phyloP scores from a whole-genome alignment of 2,113 vertebrate species.

The Oceanodroma tethys region DNA sequence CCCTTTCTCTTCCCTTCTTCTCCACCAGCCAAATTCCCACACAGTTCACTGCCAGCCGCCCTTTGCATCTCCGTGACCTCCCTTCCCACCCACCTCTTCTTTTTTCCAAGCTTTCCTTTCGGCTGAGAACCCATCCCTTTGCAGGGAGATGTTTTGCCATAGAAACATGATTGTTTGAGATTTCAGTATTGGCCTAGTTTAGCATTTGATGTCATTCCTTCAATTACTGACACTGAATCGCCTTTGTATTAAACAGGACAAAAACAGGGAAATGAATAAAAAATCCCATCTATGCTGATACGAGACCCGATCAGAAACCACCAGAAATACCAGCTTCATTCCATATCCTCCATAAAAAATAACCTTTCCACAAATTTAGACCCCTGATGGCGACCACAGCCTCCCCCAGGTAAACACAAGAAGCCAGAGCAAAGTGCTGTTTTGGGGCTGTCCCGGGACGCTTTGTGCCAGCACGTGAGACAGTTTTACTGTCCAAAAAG shows the following conservation, averaged over 20 bases:
- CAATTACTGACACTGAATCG: not conserved
- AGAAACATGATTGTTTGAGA: not conserved
- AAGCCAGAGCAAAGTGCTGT: not conserved
- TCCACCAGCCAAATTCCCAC: not conserved
- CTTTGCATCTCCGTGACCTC: not conserved
- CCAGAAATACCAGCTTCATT: not conserved
- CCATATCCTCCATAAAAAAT: not conserved
- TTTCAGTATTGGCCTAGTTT: not conserved
- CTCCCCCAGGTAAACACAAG: not conserved
- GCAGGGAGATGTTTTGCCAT: not conserved
- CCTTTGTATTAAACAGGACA: not conserved
- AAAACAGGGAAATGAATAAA: not conserved
- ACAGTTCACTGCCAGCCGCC: not conserved
- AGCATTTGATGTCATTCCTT: slow-evolving; percentile 14
- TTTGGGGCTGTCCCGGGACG: not conserved
- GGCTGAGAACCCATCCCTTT: not conserved
- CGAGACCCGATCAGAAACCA: not conserved
- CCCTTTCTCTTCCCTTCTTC: not conserved
- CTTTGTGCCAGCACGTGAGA: not conserved
- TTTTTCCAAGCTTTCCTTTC: not conserved
- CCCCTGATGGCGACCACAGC: not conserved
- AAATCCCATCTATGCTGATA: not conserved
- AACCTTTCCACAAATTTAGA: not conserved
- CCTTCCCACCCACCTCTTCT: not conserved
- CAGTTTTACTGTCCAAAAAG: not conserved